Evolutionary conservation across 2,113 vertebrate genomes (phyloP).

Genomic region (Oncorhynchus masou): DNA sequence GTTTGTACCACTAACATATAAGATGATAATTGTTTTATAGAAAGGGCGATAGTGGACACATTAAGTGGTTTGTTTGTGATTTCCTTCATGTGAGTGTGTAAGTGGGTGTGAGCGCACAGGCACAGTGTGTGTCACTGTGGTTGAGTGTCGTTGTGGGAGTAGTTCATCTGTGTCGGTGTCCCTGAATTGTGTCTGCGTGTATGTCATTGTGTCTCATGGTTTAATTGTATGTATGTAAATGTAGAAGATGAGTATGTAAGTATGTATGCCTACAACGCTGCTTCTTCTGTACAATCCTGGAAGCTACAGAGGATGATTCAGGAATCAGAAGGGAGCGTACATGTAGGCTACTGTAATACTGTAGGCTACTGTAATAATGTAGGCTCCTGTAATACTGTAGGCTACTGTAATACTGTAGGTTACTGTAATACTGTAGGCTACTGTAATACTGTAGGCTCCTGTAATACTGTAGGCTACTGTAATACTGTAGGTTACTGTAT

Average conservation of each 20-base stretch:
- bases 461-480: too few relatives aligned
- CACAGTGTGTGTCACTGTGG: too few relatives aligned
- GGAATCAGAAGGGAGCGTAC: neutral
- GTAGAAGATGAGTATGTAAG: constrained; percentile 18
- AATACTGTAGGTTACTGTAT: too few relatives aligned
- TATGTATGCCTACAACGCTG: constrained; percentile 39
- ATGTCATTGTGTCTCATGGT: constrained; percentile 6
- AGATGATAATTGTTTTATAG: neutral
- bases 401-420: too few relatives aligned
- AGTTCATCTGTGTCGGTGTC: too few relatives aligned
- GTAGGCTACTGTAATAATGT: too few relatives aligned
- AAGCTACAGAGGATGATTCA: neutral
- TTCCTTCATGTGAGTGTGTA: constrained; percentile 1
- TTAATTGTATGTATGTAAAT: constrained; percentile 2
- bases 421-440: too few relatives aligned
- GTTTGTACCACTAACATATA: neutral
- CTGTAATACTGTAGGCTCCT: too few relatives aligned
- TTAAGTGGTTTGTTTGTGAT: neutral
- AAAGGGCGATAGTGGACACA: neutral
- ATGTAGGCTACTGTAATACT: neutral
- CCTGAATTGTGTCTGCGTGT: constrained; percentile 7
- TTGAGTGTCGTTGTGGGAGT: too few relatives aligned
- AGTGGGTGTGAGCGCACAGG: neutral
- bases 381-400: too few relatives aligned
- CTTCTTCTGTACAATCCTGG: constrained; percentile 16